Evolutionary conservation across 2,888 invertebrate genomes (phyloP).

Genomic region (Stenodema calcarata): DNA sequence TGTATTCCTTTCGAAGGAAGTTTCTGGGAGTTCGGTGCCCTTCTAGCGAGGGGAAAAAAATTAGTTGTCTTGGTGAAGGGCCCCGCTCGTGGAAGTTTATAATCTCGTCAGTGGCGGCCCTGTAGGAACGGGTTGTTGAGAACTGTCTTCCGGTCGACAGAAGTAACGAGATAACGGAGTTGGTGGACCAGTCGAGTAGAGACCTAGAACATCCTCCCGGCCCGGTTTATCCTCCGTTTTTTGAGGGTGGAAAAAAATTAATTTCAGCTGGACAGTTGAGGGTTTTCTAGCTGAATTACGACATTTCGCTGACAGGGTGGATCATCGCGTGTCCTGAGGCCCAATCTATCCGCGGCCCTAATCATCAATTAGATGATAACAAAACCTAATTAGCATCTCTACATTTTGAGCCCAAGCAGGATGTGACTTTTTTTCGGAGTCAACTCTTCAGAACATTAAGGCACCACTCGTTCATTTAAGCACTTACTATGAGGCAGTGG

Average conservation of each 20-base stretch:
- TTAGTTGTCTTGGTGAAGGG: not conserved
- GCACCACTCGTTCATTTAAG: too few species aligned
- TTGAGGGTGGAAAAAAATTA: not conserved
- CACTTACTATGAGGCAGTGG: too few species aligned
- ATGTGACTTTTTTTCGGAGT: too few species aligned
- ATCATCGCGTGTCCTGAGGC: too few species aligned
- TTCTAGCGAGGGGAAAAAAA: not conserved
- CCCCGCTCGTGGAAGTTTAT: not conserved
- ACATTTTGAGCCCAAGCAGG: too few species aligned
- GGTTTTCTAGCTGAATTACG: too few species aligned
- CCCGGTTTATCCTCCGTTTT: not conserved
- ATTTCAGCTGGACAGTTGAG: too few species aligned
- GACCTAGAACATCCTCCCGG: not conserved
- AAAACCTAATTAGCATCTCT: too few species aligned
- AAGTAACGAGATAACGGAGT: slow-evolving; percentile 15
- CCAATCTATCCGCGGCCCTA: too few species aligned
- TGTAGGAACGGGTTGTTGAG: slow-evolving; percentile 2
- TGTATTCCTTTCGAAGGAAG: slow-evolving; percentile 21
- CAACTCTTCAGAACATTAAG: too few species aligned
- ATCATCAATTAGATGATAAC: too few species aligned
- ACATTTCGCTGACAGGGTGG: too few species aligned
- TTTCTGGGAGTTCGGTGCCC: not conserved
- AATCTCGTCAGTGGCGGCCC: not conserved
- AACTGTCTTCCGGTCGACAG: slow-evolving; percentile 11
- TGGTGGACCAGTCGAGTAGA: not conserved